phyloP scores from a whole-genome alignment of 2,113 vertebrate species.

The Triplophysa tibetana region DNA sequence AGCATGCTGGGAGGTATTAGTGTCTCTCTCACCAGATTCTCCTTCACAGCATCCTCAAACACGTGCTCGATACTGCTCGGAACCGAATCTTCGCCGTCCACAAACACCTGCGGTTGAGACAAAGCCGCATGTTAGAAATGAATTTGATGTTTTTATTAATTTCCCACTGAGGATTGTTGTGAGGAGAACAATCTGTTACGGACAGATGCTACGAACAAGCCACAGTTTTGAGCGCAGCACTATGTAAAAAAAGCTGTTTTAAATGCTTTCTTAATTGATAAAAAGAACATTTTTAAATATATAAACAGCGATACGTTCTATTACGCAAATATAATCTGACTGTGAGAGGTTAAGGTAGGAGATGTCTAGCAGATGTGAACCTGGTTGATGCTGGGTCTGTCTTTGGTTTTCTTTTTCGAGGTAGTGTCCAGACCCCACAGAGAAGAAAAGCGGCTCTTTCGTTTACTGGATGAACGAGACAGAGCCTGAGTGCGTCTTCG shows the following conservation, averaged over 20 bases:
- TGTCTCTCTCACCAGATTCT: constrained; percentile 82
- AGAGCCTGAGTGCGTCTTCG: constrained; percentile 85
- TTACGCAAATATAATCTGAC: background rate
- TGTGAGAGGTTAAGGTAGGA: background rate
- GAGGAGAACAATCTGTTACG: too few species aligned
- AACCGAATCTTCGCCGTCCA: constrained; percentile 80
- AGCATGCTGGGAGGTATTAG: background rate
- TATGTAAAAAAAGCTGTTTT: background rate
- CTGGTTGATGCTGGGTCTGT: constrained; percentile 91
- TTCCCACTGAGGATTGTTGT: background rate
- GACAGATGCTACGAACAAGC: too few species aligned
- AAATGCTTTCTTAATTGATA: background rate
- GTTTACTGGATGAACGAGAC: constrained; percentile 89
- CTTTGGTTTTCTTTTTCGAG: constrained; percentile 89
- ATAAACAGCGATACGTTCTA: constrained; percentile 1
- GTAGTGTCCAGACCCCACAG: constrained; percentile 95
- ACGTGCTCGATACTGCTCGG: constrained; percentile 86
- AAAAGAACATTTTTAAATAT: background rate
- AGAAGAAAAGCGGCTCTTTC: constrained; percentile 94
- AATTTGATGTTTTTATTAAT: background rate
- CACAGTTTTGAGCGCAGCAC: background rate
- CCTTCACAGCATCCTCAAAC: constrained; percentile 84
- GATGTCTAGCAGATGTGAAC: constrained; percentile 62
- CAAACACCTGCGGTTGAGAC: constrained; percentile 83
- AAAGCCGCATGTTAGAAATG: background rate